Evolutionary conservation across 2,797 vertebrate genomes (phyloP), one percentile per base, ranked within the genome.

Genomic region (Coregonus sp.): DNA sequence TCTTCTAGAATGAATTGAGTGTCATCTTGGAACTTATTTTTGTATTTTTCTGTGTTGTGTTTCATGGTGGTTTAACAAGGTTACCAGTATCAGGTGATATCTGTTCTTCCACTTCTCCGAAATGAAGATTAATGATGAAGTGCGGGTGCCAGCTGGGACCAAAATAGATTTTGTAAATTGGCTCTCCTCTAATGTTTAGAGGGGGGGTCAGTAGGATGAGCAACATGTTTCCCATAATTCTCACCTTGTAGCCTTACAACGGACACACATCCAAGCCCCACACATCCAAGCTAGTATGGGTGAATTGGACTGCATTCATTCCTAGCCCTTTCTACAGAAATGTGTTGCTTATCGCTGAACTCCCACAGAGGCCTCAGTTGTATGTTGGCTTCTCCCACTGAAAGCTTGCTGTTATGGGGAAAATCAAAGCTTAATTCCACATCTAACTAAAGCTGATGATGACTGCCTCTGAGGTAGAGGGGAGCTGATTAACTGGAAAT

Each of bases 71-170:
- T n/a, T n/a, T 68, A 68, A 68, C 29, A 68, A 68, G 31, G 66
- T 68, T 68, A 68, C 14, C 29, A 33, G 15, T 33, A 68, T 68
- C 66, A 37, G 14, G 66, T 37, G 25, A 33, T 68, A 33, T 37
- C 66, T 68, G 66, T 68, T 68, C 6, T 16, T 33, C 66, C 66
- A 68, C 35, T 33, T 68, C 14, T 12, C 66, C 0, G 15, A 33
- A 68, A 68, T 68, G 11, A 37, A 68, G 66, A 68, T 68, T 37
- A 68, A 68, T 33, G 66, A 68, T 33, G 35, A 68, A 18, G 15
- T 68, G 33, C 12, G 56, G 6, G 18, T 61, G 18, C 56, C 56
- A 61, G n/a, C 56, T 7, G 56, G 56, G 56, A 56, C 52, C 14
- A 18, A 56, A 56, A n/a, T 56, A 56, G 4, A 56, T 18, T 18